Base-by-base conservation (phyloP, 1,140 invertebrate genomes). In the Halesus radiatus region DNA sequence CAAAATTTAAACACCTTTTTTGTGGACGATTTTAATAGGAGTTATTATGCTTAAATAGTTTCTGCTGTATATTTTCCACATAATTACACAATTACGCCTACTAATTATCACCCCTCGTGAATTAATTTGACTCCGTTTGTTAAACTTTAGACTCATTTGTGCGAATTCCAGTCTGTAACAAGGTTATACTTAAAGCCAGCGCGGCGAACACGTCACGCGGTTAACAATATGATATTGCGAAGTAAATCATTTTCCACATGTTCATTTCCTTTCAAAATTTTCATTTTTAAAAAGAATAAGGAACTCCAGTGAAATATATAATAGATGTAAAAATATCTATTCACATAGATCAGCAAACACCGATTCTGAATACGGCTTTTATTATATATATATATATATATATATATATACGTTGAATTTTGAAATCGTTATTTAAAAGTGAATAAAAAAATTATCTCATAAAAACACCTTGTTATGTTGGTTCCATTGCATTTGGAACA, bases 61-160 rank as follows among this genome's bases (percentile, higher is more conserved):
- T 26, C 70, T 54, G 54, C 22, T 74, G 26, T 74, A 74, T 56
- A 74, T 74, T 74, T 74, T 74, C 70, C 53, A 54, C 70, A 74
- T 54, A 74, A 74, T 74, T 74, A 74, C 70, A 22, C 70, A 56
- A 74, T 74, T 13, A 70, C 53, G 70, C 16, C 26, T 22, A 74
- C 70, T 74, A 74, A 74, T 74, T 74, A 74, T 74, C 52, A 74
- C 70, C 50, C 68, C 26, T 15, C 26, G 70, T 74, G 70, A 74
- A 74, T 74, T 54, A 74, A 74, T 53, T 74, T 56, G 1, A 74
- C 52, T 74, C 26, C 70, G 15, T 74, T 74, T 74, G 70, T 56
- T 53, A 74, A 74, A 74, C 26, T 74, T 56, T 22, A 56, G 20
- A 26, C 70, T 74, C 16, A 18, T 56, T 56, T 74, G 1, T 54